phyloP scores from a whole-genome alignment of 2,797 vertebrate species.

The Acrocephalus scirpaceus region DNA sequence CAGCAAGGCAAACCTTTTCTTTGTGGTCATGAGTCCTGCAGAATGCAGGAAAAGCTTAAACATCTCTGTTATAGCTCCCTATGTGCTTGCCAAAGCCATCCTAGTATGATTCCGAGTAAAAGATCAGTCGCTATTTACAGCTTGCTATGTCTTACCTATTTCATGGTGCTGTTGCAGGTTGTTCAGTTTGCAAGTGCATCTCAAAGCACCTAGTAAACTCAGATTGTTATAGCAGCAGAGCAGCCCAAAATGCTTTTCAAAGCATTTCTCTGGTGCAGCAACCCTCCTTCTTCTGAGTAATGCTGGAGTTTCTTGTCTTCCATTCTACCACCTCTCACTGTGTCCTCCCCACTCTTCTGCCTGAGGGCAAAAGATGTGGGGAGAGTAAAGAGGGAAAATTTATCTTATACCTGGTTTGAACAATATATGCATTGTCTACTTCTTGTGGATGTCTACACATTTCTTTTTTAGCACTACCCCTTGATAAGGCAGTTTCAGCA shows the following conservation, averaged over 20 bases:
- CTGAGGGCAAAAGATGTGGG: background rate
- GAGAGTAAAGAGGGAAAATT: background rate
- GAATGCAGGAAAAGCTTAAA: background rate
- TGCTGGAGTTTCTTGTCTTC: background rate
- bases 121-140: background rate
- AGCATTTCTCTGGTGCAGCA: background rate
- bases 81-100: background rate
- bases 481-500: background rate
- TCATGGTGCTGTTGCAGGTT: background rate
- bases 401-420: background rate
- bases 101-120: background rate
- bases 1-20: background rate
- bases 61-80: background rate
- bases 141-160: background rate
- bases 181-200: background rate
- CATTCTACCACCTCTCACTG: background rate
- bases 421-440: background rate
- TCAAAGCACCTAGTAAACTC: background rate
- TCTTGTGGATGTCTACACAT: background rate
- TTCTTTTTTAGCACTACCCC: background rate
- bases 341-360: background rate
- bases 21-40: background rate
- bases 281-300: background rate
- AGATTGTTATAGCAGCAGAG: background rate
- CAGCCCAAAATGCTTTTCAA: background rate